Base-by-base conservation (phyloP, 2,888 invertebrate genomes). In the Cryptus armator region DNA sequence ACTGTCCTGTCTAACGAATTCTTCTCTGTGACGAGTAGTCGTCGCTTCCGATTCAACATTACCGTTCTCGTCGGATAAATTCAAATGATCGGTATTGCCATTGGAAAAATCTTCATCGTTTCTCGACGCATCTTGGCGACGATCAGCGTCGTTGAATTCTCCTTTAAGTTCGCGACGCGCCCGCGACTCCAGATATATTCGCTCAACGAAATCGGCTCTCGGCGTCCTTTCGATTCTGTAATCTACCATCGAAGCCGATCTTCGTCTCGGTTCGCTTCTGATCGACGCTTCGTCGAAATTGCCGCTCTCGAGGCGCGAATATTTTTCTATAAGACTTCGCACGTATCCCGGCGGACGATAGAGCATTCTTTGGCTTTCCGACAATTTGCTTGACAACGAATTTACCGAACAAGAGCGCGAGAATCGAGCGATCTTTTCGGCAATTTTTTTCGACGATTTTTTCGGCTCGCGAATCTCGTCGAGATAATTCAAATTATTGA, bases 1-100 rank as follows among this genome's bases (percentile, higher is more conserved):
- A 71, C 90, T 90, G 83, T 92, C 90, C 76, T 89, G 83, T 10
- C 90, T 48, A 16, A 37, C 2, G 0, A 85, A 51, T 64, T 64
- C 68, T 32, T 32, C 19, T 62, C 59, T 4, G 16, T 46, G 62
- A 0, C 24, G 46, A 9, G 9, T 37, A 3, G 37, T 37, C 12
- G 16, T 46, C 16, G 16, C 46, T n/a, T 16, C n/a, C 14, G 29
- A 10, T 72, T 59, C 43, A 6, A 14, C 10, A 59, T 82, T 85
- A 12, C 79, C 82, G 44, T 85, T 85, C 14, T 80, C 79, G 37
- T 85, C 75, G 9, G 76, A 72, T 29, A 37, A n/a, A 37, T 59
- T 72, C n/a, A 2, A 29, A 16, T 43, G 62, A 29, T 19, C 12
- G 1, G 46, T 44, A 10, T 62, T 59, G n/a, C 66, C 78, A 16